Evolutionary conservation across 1,140 invertebrate species (phyloP), one percentile per base, ranked within the genome.

Genomic region (Helicoverpa armigera): DNA sequence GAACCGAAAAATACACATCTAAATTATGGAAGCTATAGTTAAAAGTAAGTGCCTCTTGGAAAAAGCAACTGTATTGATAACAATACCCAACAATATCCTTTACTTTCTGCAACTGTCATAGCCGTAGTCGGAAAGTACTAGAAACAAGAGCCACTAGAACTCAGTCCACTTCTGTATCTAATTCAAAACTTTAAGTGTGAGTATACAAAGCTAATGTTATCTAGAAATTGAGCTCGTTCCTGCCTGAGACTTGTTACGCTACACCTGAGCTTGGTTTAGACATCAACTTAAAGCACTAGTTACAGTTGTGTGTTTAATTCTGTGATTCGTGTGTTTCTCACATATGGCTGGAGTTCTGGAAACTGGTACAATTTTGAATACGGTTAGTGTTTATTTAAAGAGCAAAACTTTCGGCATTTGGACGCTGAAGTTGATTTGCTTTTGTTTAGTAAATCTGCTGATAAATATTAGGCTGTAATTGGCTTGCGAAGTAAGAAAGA

Each of bases 251-350:
- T 65, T 65, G 63, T 65, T 65, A 31, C 63, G 63, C 43, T 65
- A 31, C 63, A 65, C 63, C 63, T 65, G 35, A 43, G 13, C 18
- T 29, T 48, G 29, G 67, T 70, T 29, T 7, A 53, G 67, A 70
- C 18, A 53, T 70, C 67, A 51, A 70, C 48, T 23, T 23, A 53
- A 70, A 70, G 50, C 67, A 13, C 67, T 29, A 72, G 50, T 72
- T 72, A 72, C 12, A 23, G 18, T 72, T 54, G 18, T 53, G 50
- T 72, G 69, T 54, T 72, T 72, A 72, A 72, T 72, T 72, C 65
- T 69, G 65, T 69, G 65, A 69, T 69, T 72, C 69, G 23, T 54
- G 69, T 72, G 23, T 72, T 72, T 54, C 69, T 69, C 65, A 69
- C 65, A 69, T 69, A 50, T 69, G n/a, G 18, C 65, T 69, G 65